A percentile compares a stretch with the other conserved stretches of the same genome.
Evolutionary conservation across 2,888 invertebrate species (phyloP).

Genomic region (Sabatieria punctata): DNA sequence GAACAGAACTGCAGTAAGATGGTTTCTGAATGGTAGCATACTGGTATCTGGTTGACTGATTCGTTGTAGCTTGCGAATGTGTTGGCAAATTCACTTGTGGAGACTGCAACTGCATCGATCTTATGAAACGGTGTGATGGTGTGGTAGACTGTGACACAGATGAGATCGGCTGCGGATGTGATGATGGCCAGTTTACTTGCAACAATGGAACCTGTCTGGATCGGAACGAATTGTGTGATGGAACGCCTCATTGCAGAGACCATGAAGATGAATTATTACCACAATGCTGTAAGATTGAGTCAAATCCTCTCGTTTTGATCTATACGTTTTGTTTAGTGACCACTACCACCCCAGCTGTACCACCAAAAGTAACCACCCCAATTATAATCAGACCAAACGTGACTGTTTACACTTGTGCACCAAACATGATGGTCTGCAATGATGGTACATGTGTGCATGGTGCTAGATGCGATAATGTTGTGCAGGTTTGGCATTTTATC

Average conservation of each 20-base stretch:
- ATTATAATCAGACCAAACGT: not conserved
- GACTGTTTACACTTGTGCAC: constrained; percentile 2
- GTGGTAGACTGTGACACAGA: constrained; percentile 8
- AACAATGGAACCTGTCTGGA: constrained; percentile 9
- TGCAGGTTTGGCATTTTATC: not conserved
- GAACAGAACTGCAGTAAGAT: constrained; percentile 7
- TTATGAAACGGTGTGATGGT: constrained; percentile 4
- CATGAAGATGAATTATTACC: constrained; percentile 6
- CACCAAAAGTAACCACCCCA: not conserved
- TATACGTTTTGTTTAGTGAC: not conserved
- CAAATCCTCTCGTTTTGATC: not conserved
- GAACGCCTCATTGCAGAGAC: constrained; percentile 1
- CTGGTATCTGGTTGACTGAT: not conserved
- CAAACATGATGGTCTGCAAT: not conserved
- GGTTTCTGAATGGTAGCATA: not conserved
- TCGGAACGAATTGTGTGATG: constrained; percentile 2
- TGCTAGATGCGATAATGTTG: constrained; percentile 3
- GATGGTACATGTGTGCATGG: constrained; percentile 9
- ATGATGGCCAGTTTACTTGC: constrained; percentile 9
- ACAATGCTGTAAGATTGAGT: not conserved
- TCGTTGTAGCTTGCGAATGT: constrained; percentile 8
- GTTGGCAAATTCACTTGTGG: constrained; percentile 6
- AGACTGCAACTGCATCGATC: constrained; percentile 6
- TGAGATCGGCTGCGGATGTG: constrained; percentile 8
- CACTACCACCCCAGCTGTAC: not conserved